Evolutionary conservation across 2,113 vertebrate genomes (phyloP).

Genomic region (Indri indri): DNA sequence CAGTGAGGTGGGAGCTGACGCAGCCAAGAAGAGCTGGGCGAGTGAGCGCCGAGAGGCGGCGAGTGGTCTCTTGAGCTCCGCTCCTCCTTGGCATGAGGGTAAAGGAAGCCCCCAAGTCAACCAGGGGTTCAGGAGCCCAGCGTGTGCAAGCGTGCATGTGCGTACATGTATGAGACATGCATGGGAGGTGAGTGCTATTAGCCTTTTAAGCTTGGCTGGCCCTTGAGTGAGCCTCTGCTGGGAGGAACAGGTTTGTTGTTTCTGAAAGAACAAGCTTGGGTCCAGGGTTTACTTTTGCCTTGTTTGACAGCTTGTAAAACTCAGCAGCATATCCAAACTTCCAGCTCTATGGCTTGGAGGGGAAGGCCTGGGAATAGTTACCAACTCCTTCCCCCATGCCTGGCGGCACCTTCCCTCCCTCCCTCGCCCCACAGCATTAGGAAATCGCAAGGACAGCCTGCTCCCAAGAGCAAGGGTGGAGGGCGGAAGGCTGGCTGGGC

Average conservation of each 20-base stretch:
- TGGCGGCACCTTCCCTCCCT: not conserved
- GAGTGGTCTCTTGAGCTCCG: not conserved
- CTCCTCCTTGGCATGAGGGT: not conserved
- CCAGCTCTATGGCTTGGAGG: not conserved
- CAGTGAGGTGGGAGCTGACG: not conserved
- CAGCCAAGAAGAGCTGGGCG: no score
- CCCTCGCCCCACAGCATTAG: not conserved
- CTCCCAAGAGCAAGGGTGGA: not conserved
- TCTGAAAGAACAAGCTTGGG: not conserved
- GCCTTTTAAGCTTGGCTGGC: not conserved
- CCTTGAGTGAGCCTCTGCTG: not conserved
- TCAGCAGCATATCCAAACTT: not conserved
- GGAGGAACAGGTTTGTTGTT: not conserved
- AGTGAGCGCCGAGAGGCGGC: not conserved
- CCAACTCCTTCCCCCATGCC: not conserved
- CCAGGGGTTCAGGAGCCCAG: not conserved
- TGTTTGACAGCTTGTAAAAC: not conserved
- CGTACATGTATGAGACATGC: not conserved
- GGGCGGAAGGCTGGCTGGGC: not conserved
- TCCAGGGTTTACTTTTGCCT: not conserved
- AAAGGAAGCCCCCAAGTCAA: not conserved
- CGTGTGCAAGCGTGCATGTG: not conserved
- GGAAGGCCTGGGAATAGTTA: not conserved
- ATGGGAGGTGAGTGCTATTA: not conserved
- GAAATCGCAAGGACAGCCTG: not conserved